Conservation (phyloP, 2,797 vertebrate species). For the Pelodytes ibericus region DNA sequence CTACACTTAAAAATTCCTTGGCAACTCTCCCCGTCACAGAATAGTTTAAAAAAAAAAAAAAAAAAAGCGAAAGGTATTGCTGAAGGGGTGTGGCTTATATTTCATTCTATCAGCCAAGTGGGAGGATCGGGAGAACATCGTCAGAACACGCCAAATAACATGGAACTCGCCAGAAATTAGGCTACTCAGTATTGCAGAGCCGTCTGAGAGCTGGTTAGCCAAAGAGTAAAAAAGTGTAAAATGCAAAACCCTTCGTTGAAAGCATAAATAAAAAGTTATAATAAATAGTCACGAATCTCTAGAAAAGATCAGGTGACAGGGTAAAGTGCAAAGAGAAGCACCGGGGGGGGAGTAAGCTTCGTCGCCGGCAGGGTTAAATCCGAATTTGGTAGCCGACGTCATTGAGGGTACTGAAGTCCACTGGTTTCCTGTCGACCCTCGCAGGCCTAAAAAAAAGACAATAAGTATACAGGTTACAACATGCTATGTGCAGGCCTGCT, state of each 20-base stretch:
- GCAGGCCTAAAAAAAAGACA: slow-evolving; percentile 77
- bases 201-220: slow-evolving; percentile 21
- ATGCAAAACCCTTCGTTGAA: slow-evolving; percentile 43
- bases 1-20: too few species aligned
- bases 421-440: slow-evolving; percentile 81
- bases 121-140: too few species aligned
- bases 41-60: too few species aligned
- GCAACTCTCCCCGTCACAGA: too few species aligned
- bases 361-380: slow-evolving; percentile 75
- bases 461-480: background rate
- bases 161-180: background rate
- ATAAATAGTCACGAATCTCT: slow-evolving; percentile 63
- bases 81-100: too few species aligned
- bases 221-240: slow-evolving; percentile 44
- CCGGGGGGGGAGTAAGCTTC: slow-evolving; percentile 60
- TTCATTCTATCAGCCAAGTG: too few species aligned
- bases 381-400: slow-evolving; percentile 95
- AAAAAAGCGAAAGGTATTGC: too few species aligned
- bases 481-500: background rate
- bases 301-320: slow-evolving; percentile 54
- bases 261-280: slow-evolving; percentile 62
- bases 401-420: slow-evolving; percentile 85
- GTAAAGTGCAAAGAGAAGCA: slow-evolving; percentile 72
- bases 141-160: too few species aligned
- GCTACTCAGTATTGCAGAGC: background rate